phyloP scores from a whole-genome alignment of 1,140 invertebrate genomes.

The Capitella teleta region DNA sequence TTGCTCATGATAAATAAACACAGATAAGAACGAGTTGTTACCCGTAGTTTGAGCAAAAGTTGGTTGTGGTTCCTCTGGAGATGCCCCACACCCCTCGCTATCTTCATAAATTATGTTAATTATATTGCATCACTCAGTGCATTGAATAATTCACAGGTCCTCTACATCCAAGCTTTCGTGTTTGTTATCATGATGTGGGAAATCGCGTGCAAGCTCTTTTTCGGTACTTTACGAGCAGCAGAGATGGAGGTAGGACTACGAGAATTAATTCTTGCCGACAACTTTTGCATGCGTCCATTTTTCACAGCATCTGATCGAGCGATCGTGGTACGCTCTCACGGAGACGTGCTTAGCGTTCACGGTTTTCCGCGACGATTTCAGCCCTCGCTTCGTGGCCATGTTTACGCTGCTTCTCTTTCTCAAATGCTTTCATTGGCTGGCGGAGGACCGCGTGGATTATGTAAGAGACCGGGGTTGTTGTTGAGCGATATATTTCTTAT shows the following conservation, averaged over 20 bases:
- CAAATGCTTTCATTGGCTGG: slow-evolving; percentile 99
- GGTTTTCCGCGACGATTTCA: slow-evolving; percentile 98
- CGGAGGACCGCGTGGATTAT: slow-evolving; percentile 97
- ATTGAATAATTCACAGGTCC: slow-evolving; percentile 90
- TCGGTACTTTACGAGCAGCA: slow-evolving; percentile 88
- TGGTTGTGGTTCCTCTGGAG: too few species aligned
- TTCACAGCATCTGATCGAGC: slow-evolving; percentile 88
- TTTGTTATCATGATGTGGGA: slow-evolving; percentile 90
- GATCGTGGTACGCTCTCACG: slow-evolving; percentile 97
- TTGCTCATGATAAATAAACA: too few species aligned
- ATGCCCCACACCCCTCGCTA: too few species aligned
- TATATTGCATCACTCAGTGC: too few species aligned
- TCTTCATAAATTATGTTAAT: too few species aligned
- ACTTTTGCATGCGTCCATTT: too few species aligned
- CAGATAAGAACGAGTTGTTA: too few species aligned
- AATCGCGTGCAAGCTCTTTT: slow-evolving; percentile 89
- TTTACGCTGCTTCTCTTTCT: slow-evolving; percentile 94
- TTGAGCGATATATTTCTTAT: neutral
- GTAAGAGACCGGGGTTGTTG: slow-evolving; percentile 53
- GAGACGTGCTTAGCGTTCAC: slow-evolving; percentile 98
- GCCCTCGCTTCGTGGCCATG: slow-evolving; percentile 92
- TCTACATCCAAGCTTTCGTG: slow-evolving; percentile 95
- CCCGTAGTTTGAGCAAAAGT: too few species aligned
- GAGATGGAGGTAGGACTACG: slow-evolving; percentile 94
- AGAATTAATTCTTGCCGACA: too few species aligned